These are phyloP conservation scores for Lampropteryx suffumata DNA, from an alignment of 2,888 invertebrate genomes.

Conservation along the genomic window DNA sequence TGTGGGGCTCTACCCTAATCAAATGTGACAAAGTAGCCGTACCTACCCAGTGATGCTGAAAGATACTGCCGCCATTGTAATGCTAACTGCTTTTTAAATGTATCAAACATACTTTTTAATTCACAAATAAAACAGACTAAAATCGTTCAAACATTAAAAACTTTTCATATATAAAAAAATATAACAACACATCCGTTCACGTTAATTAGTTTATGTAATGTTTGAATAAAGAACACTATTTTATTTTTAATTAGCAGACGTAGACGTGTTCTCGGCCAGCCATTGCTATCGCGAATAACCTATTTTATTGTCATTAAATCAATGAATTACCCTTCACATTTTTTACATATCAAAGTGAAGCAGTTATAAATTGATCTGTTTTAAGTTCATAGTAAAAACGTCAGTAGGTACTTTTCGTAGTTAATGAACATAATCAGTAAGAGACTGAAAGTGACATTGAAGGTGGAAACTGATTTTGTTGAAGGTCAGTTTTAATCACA, in stretches of 20 bases:
- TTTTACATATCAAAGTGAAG: constrained; percentile 38
- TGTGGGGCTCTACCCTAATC: too few species aligned
- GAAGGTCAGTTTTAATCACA: constrained; percentile 33
- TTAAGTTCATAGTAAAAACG: not conserved
- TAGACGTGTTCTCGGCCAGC: constrained; percentile 52
- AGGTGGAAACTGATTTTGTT: constrained; percentile 31
- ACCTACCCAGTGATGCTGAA: constrained; percentile 70
- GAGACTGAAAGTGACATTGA: constrained; percentile 30
- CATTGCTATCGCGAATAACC: constrained; percentile 44
- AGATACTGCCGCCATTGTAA: constrained; percentile 77
- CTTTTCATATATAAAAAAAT: too few species aligned
- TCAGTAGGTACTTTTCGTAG: not conserved
- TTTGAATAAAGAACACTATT: constrained; percentile 14
- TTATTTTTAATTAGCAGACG: constrained; percentile 20
- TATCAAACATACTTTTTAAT: constrained; percentile 45
- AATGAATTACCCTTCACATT: constrained; percentile 56
- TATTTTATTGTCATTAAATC: constrained; percentile 18
- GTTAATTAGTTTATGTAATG: not conserved
- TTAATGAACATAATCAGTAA: not conserved
- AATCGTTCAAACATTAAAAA: too few species aligned
- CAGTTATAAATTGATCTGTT: constrained; percentile 3
- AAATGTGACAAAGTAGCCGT: not conserved
- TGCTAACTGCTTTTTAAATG: constrained; percentile 52
- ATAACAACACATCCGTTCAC: not conserved
- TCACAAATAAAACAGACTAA: too few species aligned